These are phyloP conservation scores for Palloptera scutellata DNA, from an alignment of 2,888 invertebrate genomes.

Conservation along the genomic window DNA sequence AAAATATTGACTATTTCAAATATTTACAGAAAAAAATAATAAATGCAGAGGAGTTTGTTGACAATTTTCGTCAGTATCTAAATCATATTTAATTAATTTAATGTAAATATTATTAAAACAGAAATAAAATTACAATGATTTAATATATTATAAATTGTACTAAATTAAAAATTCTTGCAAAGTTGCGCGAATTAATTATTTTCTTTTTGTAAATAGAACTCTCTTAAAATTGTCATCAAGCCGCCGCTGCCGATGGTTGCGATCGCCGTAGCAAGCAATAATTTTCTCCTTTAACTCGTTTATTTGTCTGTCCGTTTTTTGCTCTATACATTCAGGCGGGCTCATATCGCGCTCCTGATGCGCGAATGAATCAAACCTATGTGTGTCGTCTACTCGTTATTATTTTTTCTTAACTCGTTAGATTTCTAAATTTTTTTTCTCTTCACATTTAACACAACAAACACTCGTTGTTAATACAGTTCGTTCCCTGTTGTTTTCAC, in stretches of 20 bases:
- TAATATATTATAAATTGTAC: neutral
- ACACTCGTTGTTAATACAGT: slow-evolving; percentile 25
- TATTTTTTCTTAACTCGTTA: slow-evolving; percentile 13
- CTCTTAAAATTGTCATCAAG: slow-evolving; percentile 5
- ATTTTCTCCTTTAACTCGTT: slow-evolving; percentile 12
- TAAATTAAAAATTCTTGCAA: neutral
- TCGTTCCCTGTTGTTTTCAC: slow-evolving; percentile 2
- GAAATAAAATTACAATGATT: too few relatives aligned
- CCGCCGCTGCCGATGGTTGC: neutral
- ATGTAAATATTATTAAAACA: too few relatives aligned
- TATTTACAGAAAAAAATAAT: neutral
- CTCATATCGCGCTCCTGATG: slow-evolving; percentile 7
- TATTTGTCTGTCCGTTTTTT: slow-evolving; percentile 15
- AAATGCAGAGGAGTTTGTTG: too few relatives aligned
- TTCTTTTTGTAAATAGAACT: slow-evolving; percentile 13
- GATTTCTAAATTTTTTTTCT: slow-evolving; percentile 25
- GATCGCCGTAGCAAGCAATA: neutral
- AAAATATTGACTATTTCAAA: neutral
- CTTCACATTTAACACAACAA: neutral
- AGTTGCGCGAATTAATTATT: neutral
- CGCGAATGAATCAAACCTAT: slow-evolving; percentile 23
- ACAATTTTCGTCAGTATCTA: neutral
- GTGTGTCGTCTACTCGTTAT: slow-evolving; percentile 12
- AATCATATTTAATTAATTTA: neutral
- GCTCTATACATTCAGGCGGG: slow-evolving; percentile 16